Conservation (phyloP, 2,888 invertebrate species). For the Melieria crassipennis region DNA sequence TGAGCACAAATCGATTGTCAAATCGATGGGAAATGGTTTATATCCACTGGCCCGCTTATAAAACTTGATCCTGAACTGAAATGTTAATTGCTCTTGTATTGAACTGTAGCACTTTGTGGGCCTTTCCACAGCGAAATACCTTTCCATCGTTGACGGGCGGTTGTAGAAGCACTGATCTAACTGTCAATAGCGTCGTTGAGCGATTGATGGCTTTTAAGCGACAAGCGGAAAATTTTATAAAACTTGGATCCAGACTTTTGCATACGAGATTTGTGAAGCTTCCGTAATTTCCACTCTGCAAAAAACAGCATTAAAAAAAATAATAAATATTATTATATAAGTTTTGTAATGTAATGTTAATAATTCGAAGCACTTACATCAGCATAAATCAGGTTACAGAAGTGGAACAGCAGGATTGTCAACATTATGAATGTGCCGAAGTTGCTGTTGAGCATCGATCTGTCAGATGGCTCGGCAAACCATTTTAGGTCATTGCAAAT, state of each 20-base stretch:
- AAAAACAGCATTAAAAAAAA: not conserved
- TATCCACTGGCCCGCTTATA: constrained; percentile 8
- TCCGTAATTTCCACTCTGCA: not conserved
- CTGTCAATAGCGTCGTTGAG: not conserved
- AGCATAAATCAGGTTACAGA: not conserved
- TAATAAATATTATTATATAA: not conserved
- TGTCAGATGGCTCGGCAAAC: no score
- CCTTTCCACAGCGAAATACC: not conserved
- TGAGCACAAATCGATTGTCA: constrained; percentile 5
- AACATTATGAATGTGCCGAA: no score
- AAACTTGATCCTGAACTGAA: constrained; percentile 2
- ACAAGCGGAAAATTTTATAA: not conserved
- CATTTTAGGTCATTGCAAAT: no score
- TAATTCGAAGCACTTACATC: not conserved
- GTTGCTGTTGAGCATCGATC: no score
- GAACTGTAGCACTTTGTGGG: no score
- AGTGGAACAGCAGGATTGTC: no score
- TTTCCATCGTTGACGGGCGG: not conserved
- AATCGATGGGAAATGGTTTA: constrained; percentile 5
- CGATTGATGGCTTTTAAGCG: constrained; percentile 6
- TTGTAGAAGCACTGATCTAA: not conserved
- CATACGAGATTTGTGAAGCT: constrained; percentile 1
- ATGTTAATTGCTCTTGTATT: not conserved
- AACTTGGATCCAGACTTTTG: not conserved
- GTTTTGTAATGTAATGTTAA: not conserved